Conservation (phyloP, 1,140 invertebrate species). For the Caenorhabditis remanei region DNA sequence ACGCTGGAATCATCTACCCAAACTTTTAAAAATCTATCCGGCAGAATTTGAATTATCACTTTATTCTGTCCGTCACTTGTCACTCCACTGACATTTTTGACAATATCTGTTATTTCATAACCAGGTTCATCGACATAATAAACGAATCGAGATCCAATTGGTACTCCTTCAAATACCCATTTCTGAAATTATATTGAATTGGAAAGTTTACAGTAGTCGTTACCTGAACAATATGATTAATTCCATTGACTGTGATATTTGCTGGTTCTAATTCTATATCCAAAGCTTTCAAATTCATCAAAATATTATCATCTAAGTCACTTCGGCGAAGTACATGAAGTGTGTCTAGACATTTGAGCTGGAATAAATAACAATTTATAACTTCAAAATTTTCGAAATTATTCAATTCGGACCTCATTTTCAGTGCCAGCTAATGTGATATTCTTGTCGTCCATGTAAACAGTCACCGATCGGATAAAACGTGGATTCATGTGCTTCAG, state of each 20-base stretch:
- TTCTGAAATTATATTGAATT: neutral
- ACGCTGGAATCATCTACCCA: neutral
- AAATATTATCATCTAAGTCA: neutral
- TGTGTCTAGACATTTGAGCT: neutral
- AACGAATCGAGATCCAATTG: slow-evolving; percentile 28
- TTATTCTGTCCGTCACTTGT: neutral
- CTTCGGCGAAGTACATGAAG: neutral
- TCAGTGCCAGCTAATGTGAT: neutral
- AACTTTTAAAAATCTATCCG: neutral
- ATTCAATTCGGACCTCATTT: neutral
- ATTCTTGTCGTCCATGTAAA: neutral
- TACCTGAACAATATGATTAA: neutral
- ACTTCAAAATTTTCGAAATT: neutral
- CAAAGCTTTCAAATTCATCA: neutral
- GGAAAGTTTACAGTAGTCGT: neutral
- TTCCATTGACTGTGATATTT: neutral
- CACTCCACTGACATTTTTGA: neutral
- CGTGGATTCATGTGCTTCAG: neutral
- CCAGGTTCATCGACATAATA: neutral
- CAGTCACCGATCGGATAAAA: neutral
- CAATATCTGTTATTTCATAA: too few relatives aligned
- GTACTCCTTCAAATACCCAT: neutral
- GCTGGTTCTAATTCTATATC: neutral
- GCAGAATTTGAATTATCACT: neutral
- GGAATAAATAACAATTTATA: neutral